These are phyloP conservation scores for Poeciliopsis gracilis DNA, from an alignment of 2,797 vertebrate species.

Conservation along the genomic window DNA sequence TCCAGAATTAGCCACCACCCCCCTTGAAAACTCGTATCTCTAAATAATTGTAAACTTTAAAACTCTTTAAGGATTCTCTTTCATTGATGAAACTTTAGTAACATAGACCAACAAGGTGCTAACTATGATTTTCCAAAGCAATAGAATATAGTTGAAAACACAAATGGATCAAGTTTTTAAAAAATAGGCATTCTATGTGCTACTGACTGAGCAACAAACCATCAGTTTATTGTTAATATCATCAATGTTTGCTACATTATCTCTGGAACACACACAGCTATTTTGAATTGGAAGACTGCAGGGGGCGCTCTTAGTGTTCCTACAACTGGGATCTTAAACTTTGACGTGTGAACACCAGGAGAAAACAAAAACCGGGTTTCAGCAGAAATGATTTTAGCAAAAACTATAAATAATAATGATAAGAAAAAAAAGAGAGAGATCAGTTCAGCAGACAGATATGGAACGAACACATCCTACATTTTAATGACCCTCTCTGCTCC, in stretches of 20 bases:
- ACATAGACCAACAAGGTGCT: not conserved
- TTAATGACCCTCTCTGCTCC: not conserved
- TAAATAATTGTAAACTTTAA: not conserved
- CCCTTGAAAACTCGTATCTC: not conserved
- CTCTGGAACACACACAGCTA: not conserved
- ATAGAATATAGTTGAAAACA: not conserved
- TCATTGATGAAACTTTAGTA: not conserved
- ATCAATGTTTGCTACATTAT: not conserved
- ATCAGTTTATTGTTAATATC: not conserved
- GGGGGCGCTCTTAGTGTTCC: not conserved
- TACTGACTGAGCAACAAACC: not conserved
- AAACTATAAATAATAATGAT: no score
- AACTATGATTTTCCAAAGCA: not conserved
- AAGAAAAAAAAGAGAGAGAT: no score
- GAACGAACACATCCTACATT: not conserved
- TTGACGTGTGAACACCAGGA: not conserved
- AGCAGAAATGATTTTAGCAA: not conserved
- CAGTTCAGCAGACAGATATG: not conserved
- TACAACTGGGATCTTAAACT: no score
- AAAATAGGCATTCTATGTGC: not conserved
- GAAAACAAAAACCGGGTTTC: not conserved
- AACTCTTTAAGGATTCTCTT: not conserved
- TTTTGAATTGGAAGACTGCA: not conserved
- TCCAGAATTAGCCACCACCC: not conserved
- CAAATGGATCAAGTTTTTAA: not conserved